These are phyloP conservation scores for Epinephelus moara DNA, from an alignment of 2,113 vertebrate species.

Conservation along the genomic window DNA sequence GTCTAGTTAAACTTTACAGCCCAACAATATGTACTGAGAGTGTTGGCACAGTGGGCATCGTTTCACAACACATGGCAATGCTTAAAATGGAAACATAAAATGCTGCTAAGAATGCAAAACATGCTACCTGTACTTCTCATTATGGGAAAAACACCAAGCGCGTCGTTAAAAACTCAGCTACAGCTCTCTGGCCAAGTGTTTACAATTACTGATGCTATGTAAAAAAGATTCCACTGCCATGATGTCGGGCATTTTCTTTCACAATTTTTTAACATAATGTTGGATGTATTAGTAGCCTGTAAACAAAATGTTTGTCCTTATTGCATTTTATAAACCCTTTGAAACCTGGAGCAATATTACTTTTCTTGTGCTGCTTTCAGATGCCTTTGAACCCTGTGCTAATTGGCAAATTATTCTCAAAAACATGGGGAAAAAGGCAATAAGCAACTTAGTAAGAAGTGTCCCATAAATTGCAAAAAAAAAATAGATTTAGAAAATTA, in stretches of 20 bases:
- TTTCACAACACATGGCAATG: constrained; percentile 15
- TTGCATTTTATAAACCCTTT: background rate
- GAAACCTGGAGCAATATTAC: no score
- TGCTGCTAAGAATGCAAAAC: background rate
- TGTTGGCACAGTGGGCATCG: constrained; percentile 24
- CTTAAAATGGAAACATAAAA: constrained; percentile 33
- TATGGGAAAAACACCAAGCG: constrained; percentile 22
- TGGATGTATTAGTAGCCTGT: background rate
- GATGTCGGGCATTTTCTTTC: background rate
- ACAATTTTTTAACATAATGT: background rate
- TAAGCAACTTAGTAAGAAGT: no score
- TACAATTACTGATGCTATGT: constrained; percentile 2
- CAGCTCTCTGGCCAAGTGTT: background rate
- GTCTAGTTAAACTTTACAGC: constrained; percentile 25
- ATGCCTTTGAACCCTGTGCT: no score
- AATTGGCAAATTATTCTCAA: no score
- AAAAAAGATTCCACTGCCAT: background rate
- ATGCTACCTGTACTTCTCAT: constrained; percentile 25
- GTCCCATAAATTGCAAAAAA: no score
- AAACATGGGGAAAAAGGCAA: no score
- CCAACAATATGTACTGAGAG: constrained; percentile 17
- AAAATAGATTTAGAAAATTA: no score
- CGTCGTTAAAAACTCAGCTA: constrained; percentile 13
- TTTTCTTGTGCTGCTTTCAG: no score
- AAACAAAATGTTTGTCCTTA: background rate